Conservation (phyloP, 1,140 invertebrate species). For the Neodiprion virginianus region DNA sequence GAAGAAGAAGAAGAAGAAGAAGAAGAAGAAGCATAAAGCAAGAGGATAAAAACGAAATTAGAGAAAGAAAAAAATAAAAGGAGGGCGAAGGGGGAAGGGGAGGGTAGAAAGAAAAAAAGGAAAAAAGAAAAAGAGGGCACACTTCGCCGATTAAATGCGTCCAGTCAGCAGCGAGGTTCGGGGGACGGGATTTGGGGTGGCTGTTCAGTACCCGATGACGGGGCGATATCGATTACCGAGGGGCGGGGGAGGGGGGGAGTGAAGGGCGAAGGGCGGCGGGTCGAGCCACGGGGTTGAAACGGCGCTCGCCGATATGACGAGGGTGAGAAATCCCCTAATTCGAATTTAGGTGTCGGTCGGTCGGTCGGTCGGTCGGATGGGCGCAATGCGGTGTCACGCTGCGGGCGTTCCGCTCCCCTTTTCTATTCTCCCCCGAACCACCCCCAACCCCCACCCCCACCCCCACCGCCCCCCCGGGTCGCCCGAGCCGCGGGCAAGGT, state of each 20-base stretch:
- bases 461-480: too few relatives aligned
- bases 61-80: background rate
- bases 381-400: constrained; percentile 58
- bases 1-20: too few relatives aligned
- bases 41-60: background rate
- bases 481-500: too few relatives aligned
- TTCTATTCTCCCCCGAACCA: constrained; percentile 20
- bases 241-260: constrained; percentile 36
- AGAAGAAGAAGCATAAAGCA: background rate
- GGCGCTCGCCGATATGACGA: constrained; percentile 43
- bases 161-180: background rate
- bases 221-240: constrained; percentile 52
- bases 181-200: background rate
- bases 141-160: background rate
- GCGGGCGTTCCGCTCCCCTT: constrained; percentile 45
- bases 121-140: background rate
- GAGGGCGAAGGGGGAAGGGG: constrained; percentile 20
- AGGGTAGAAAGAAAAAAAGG: background rate
- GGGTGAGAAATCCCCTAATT: constrained; percentile 47
- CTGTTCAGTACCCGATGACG: constrained; percentile 39
- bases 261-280: constrained; percentile 11
- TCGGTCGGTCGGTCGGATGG: constrained; percentile 57
- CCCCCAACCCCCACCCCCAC: too few relatives aligned
- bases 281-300: constrained; percentile 25
- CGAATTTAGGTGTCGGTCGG: constrained; percentile 57